phyloP scores from a whole-genome alignment of 2,888 invertebrate genomes.

The Geophilus truncorum region DNA sequence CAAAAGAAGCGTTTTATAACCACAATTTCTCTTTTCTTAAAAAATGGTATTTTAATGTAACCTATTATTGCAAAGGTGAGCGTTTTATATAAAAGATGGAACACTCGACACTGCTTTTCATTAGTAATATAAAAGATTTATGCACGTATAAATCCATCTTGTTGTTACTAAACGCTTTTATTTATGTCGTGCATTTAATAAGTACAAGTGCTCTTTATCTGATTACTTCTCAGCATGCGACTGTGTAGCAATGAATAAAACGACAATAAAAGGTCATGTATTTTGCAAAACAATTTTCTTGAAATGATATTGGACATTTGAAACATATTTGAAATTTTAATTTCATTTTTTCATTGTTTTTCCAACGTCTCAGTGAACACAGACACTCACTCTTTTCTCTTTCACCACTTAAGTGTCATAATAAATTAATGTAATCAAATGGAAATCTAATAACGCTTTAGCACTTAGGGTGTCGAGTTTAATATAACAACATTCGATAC shows the following conservation, averaged over 20 bases:
- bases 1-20: neutral
- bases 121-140: neutral
- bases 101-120: neutral
- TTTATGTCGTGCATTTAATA: conserved; percentile 16
- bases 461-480: neutral
- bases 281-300: neutral
- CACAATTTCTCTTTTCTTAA: too few species aligned
- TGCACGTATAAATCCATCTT: neutral
- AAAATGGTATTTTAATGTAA: too few species aligned
- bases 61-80: too few species aligned
- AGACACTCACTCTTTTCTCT: neutral
- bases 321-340: neutral
- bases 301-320: too few species aligned
- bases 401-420: neutral
- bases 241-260: conserved; percentile 7
- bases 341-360: neutral
- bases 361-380: neutral
- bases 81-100: neutral
- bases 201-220: conserved; percentile 22
- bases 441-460: neutral
- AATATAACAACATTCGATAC: neutral
- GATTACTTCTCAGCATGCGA: conserved; percentile 13
- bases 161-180: neutral
- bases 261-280: neutral
- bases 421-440: neutral